Evolutionary conservation across 1,140 invertebrate species (phyloP).

Genomic region (Danaus plexippus): DNA sequence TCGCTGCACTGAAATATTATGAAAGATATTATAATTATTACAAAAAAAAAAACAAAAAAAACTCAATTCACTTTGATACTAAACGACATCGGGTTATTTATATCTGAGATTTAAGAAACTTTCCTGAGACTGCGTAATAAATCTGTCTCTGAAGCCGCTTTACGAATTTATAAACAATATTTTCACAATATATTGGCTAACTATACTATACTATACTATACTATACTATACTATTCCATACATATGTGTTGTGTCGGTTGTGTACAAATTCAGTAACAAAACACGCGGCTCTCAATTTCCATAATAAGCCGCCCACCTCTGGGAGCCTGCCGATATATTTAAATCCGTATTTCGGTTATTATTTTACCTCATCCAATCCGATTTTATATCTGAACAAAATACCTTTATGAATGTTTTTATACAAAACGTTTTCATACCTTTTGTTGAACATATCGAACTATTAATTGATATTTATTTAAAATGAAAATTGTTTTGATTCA

Average conservation of each 20-base stretch:
- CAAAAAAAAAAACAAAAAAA: too few species aligned
- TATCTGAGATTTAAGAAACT: too few species aligned
- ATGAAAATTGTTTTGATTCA: not conserved
- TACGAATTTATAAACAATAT: constrained; percentile 15
- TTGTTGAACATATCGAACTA: not conserved
- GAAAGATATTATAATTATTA: too few species aligned
- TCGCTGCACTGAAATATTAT: too few species aligned
- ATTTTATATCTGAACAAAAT: constrained; percentile 35
- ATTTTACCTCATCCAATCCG: constrained; percentile 49
- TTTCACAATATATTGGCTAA: constrained; percentile 22
- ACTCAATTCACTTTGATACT: too few species aligned
- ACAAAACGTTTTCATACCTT: not conserved
- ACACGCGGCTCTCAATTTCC: constrained; percentile 55
- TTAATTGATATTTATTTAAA: constrained; percentile 1
- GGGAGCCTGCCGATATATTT: constrained; percentile 40
- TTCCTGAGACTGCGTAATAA: not conserved
- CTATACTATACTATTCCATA: constrained; percentile 16
- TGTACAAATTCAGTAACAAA: constrained; percentile 54
- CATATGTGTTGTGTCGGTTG: constrained; percentile 7
- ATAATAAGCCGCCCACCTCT: constrained; percentile 48
- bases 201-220: constrained; percentile 17
- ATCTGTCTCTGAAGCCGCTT: constrained; percentile 1
- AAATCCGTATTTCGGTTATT: constrained; percentile 46
- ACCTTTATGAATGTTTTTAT: constrained; percentile 33
- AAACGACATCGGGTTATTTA: too few species aligned